A percentile compares a stretch with the other conserved stretches of the same genome.
phyloP scores from a whole-genome alignment of 2,113 vertebrate genomes.

The Pavo muticus region DNA sequence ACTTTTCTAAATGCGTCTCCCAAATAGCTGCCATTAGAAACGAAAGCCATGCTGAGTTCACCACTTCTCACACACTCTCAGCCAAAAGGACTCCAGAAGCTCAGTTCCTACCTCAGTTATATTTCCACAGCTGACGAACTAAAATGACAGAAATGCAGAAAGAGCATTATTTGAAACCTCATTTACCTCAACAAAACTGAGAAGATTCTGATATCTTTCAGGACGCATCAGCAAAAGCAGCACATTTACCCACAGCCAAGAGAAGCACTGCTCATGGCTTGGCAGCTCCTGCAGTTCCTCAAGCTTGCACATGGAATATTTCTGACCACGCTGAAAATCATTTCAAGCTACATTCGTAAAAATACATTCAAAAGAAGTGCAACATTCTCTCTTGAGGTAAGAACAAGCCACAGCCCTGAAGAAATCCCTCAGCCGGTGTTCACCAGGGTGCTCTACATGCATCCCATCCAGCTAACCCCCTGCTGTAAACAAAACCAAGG shows the following conservation, averaged over 20 bases:
- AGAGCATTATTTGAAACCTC: not conserved
- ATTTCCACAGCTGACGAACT: not conserved
- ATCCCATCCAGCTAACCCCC: not conserved
- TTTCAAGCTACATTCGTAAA: not conserved
- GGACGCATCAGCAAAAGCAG: not conserved
- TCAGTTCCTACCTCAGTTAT: not conserved
- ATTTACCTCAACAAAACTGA: not conserved
- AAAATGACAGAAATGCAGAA: not conserved
- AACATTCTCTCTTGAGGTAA: not conserved
- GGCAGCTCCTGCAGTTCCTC: not conserved
- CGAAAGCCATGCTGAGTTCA: not conserved
- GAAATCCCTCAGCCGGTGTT: not conserved
- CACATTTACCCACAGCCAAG: not conserved
- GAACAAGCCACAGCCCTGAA: fast-evolving
- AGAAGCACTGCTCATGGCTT: fast-evolving
- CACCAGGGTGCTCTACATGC: not conserved
- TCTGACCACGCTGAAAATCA: not conserved
- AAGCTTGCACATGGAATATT: fast-evolving
- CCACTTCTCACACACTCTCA: not conserved
- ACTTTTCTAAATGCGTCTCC: not conserved
- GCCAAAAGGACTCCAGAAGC: not conserved
- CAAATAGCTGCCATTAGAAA: not conserved
- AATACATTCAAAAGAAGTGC: fast-evolving
- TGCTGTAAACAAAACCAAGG: not conserved
- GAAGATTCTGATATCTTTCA: not conserved